Evolutionary conservation across 2,888 invertebrate genomes (phyloP), one percentile per base, ranked within the genome.

Genomic region (Cordilura impudica): DNA sequence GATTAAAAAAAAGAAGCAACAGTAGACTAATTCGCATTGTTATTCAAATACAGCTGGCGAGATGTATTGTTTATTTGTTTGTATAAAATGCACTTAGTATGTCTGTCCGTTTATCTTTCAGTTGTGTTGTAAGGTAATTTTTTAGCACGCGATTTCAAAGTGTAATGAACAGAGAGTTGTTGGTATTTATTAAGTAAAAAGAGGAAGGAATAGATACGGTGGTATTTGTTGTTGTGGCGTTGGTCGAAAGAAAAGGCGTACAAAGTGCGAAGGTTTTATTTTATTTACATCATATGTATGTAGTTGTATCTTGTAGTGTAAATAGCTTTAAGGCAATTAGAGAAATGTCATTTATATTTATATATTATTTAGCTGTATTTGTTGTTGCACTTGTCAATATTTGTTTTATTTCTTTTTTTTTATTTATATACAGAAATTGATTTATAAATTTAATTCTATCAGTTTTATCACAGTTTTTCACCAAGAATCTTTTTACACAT

Each of bases 1-100:
- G 43, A 39, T 70, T 65, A 53, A 45, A 18, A 12, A 53, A 26
- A 14, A 21, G 49, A 72, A 74, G 69, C 78, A 81, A 78, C 78
- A 81, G 73, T 60, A 56, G 16, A 31, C 53, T 39, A n/a, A n/a
- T 35, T 10, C n/a, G 35, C n/a, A 12, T 39, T 39, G 23, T 51
- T 6, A 18, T 47, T 47, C n/a, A 43, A 43, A 14, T 14, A 43
- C 31, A 43, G 10, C 2, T n/a, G 7, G 16, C 7, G 14, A 14
- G 23, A 51, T 26, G 23, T 51, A 2, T 39, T n/a, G 66, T 56
- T 61, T n/a, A 58, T 56, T 61, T 26, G 14, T 51, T 60, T 43
- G 39, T 43, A 23, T 39, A 67, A n/a, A 63, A 53, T 73, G 79
- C 71, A 79, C 54, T 71, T 61, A 29, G 16, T 6, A 19, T 39